These are phyloP conservation scores for Aphrocallistes beatrix DNA, from an alignment of 37 sponge, comb jelly and placozoan genomes.

Conservation along the genomic window DNA sequence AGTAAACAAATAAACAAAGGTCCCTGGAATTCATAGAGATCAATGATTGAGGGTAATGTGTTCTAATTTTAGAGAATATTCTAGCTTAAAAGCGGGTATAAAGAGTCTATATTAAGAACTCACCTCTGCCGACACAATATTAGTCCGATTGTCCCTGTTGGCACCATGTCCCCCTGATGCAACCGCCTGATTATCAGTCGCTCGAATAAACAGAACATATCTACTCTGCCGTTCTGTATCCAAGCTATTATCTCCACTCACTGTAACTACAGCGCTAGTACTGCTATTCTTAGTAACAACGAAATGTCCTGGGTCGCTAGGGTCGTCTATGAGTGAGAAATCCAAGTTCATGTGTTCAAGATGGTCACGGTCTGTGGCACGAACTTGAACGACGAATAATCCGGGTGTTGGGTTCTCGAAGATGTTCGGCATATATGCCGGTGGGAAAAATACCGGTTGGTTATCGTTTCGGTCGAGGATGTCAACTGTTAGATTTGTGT, in stretches of 20 bases:
- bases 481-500: not conserved
- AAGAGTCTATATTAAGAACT: not conserved
- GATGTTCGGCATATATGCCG: not conserved
- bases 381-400: not conserved
- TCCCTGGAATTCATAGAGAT: no score
- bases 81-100: no score
- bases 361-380: constrained; percentile 32
- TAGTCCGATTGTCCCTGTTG: not conserved
- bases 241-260: not conserved
- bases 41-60: no score
- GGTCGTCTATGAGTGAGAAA: not conserved
- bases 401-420: constrained; percentile 27
- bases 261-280: not conserved
- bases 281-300: not conserved
- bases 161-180: not conserved
- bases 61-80: no score
- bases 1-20: no score
- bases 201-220: not conserved
- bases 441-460: constrained; percentile 19
- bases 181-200: not conserved
- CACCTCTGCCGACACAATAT: not conserved
- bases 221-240: not conserved
- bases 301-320: not conserved
- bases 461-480: constrained; percentile 21
- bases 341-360: not conserved